phyloP scores from a whole-genome alignment of 37 sponge, comb jelly and placozoan genomes.

The Amphimedon queenslandica region DNA sequence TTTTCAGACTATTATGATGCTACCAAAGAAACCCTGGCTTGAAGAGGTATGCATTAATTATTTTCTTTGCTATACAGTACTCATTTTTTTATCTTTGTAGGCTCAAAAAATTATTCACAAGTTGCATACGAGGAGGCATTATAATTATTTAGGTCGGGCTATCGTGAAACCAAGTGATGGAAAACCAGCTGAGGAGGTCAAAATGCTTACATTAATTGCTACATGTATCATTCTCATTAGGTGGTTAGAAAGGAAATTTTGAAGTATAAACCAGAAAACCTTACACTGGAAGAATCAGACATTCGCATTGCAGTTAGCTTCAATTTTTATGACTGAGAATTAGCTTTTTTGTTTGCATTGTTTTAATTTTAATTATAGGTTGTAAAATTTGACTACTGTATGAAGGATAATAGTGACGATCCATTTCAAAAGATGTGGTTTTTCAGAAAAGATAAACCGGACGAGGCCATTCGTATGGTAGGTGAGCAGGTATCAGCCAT shows the following conservation, averaged over 20 bases:
- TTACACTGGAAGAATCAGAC: no score
- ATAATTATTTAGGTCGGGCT: slow-evolving; percentile 77
- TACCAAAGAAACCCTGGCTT: slow-evolving; percentile 36
- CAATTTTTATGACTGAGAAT: no score
- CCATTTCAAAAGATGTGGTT: slow-evolving; percentile 84
- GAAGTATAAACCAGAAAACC: no score
- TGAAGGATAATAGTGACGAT: slow-evolving; percentile 59
- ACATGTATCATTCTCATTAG: no score
- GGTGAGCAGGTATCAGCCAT: slow-evolving; percentile 83
- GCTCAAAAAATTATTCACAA: slow-evolving; percentile 42
- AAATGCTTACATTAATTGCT: no score
- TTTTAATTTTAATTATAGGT: no score
- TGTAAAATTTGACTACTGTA: slow-evolving; percentile 85
- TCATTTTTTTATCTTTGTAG: slow-evolving; percentile 18
- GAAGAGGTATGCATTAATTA: slow-evolving; percentile 20
- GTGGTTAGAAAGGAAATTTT: no score
- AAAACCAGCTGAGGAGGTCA: background rate
- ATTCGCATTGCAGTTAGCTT: no score
- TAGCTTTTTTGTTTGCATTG: no score
- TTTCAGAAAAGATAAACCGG: slow-evolving; percentile 65
- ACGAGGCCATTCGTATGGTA: slow-evolving; percentile 57
- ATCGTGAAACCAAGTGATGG: background rate
- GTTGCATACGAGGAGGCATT: slow-evolving; percentile 64
- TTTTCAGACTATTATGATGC: slow-evolving; percentile 39
- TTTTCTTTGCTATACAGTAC: background rate